Evolutionary conservation across 2,113 vertebrate genomes (phyloP).

Genomic region (Petrocephalus zakoni): DNA sequence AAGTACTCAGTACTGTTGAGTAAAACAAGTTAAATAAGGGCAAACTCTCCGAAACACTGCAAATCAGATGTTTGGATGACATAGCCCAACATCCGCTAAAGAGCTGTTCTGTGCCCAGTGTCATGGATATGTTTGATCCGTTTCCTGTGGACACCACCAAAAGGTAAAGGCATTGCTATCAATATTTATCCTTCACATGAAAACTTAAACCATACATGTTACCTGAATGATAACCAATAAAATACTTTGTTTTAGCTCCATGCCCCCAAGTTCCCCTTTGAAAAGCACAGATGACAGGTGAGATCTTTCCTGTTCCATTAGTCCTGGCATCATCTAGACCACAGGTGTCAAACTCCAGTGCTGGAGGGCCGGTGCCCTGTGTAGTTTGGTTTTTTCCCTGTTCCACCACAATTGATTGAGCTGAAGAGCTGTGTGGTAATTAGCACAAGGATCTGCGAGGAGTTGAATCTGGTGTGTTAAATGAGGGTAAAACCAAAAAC

Average conservation of each 20-base stretch:
- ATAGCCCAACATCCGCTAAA: background rate
- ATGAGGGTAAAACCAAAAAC: too few relatives aligned
- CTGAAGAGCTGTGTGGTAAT: too few relatives aligned
- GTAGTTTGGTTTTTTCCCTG: too few relatives aligned
- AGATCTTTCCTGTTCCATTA: background rate
- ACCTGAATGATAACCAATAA: background rate
- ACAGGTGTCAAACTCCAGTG: too few relatives aligned
- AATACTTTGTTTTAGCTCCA: background rate
- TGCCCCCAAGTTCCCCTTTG: background rate
- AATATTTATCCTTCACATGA: slow-evolving; percentile 26
- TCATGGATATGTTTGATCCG: slow-evolving; percentile 51
- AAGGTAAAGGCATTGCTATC: slow-evolving; percentile 43
- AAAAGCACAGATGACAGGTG: slow-evolving; percentile 1
- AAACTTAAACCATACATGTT: background rate
- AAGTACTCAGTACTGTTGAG: background rate
- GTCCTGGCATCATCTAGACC: background rate
- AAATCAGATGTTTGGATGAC: background rate
- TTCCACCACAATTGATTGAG: too few relatives aligned
- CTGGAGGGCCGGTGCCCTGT: too few relatives aligned
- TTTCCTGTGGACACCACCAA: slow-evolving; percentile 43
- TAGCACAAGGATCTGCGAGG: too few relatives aligned
- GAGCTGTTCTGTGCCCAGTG: slow-evolving; percentile 46
- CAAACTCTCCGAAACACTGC: background rate
- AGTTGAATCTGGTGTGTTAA: too few relatives aligned
- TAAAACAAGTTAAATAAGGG: background rate